phyloP scores from a whole-genome alignment of 2,888 invertebrate species.

The Eledone cirrhosa region DNA sequence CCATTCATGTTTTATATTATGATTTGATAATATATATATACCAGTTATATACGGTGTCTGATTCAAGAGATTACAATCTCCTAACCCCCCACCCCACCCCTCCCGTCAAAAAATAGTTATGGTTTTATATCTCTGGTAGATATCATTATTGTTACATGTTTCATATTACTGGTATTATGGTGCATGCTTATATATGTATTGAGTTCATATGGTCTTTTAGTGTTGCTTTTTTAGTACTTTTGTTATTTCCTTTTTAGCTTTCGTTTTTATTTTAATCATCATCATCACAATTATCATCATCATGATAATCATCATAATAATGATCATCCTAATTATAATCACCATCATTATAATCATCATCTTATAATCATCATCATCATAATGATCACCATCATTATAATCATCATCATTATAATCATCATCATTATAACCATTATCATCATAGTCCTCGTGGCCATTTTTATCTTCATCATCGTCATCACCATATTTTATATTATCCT shows the following conservation, averaged over 20 bases:
- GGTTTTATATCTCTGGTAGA: no score
- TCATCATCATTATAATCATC: not conserved
- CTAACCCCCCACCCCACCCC: no score
- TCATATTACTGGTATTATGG: no score
- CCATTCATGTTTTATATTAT: no score
- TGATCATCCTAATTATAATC: not conserved
- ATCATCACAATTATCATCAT: not conserved
- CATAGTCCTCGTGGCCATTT: not conserved
- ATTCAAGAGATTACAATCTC: no score
- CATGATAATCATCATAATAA: not conserved
- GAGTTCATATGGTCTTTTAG: no score
- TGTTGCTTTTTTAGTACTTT: no score
- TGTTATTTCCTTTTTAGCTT: not conserved
- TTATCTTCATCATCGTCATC: slow-evolving; percentile 7
- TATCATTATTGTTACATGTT: no score
- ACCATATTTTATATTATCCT: not conserved
- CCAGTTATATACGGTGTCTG: no score
- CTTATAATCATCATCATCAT: not conserved
- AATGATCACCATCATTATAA: not conserved
- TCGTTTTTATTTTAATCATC: not conserved
- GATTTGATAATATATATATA: no score
- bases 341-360: not conserved
- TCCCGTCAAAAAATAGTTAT: no score
- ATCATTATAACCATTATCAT: not conserved
- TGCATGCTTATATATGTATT: no score